These are phyloP conservation scores for Coelinius sp. DNA, from an alignment of 2,888 invertebrate species.

Conservation along the genomic window DNA sequence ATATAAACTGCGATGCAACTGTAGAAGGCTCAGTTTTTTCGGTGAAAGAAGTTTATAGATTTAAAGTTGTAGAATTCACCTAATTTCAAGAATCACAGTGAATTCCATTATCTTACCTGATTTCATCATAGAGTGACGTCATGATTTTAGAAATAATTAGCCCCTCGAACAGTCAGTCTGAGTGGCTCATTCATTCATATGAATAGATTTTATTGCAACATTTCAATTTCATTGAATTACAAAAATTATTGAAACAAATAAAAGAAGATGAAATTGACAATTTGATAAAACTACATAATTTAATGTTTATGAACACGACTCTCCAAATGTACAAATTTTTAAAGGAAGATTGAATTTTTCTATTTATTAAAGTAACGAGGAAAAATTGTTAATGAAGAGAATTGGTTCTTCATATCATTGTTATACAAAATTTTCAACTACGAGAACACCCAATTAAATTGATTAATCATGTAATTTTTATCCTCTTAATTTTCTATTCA, in stretches of 20 bases:
- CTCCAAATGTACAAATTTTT: neutral
- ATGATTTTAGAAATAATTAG: too few species aligned
- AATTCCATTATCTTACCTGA: too few species aligned
- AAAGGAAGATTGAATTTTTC: neutral
- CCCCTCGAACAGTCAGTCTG: too few species aligned
- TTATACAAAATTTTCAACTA: constrained; percentile 17
- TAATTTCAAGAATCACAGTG: too few species aligned
- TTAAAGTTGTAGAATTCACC: too few species aligned
- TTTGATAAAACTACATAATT: neutral
- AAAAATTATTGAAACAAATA: neutral
- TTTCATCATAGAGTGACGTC: too few species aligned
- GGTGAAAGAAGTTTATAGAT: too few species aligned
- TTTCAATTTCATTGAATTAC: neutral
- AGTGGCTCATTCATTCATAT: too few species aligned
- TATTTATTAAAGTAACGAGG: neutral
- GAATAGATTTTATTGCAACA: neutral
- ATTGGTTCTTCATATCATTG: neutral
- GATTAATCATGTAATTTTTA: neutral
- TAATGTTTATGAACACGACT: neutral
- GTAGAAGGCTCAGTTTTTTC: too few species aligned
- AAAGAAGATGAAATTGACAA: neutral
- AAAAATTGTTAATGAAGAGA: neutral
- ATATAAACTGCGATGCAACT: too few species aligned
- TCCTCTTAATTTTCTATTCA: neutral
- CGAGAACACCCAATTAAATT: neutral